Base-by-base conservation (phyloP, 2,888 invertebrate genomes). In the Crossocerus cetratus region DNA sequence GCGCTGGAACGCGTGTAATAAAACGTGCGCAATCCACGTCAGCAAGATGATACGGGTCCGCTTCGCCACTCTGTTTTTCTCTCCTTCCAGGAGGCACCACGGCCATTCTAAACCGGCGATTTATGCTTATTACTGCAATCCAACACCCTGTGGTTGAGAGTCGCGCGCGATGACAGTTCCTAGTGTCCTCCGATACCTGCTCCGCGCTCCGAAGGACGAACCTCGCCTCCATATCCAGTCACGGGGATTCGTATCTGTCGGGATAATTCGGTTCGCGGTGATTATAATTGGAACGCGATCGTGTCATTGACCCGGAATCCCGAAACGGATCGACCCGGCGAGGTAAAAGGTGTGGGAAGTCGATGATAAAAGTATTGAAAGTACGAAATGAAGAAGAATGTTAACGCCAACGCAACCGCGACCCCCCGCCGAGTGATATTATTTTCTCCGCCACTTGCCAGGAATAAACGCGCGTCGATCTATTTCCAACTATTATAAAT, bases 21-120 rank as follows among this genome's bases (percentile, higher is more conserved):
- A 74, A 73, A 74, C 56, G 73, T 60, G 59, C 53, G 66, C 67
- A 63, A 72, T 67, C 63, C 63, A 32, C 23, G 66, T 67, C 74
- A 45, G 18, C 56, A 42, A 45, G 18, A 45, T 18, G 65, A 65
- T 62, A 45, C 42, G 42, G 20, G 63, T 22, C 69, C 14, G 53
- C 43, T 14, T 14, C 18, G n/a, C 43, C 44, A 3, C 16, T 23
- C 57, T 42, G 53, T 58, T 20, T 59, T 21, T 66, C 57, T 20
- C 55, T 49, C 11, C 45, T n/a, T 42, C 58, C 8, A 63, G 54
- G 55, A 22, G 55, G 16, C 22, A n/a, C 11, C 14, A 32, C 32
- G 32, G 16, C 49, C 49, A 49, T 49, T 49, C 49, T 49, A 32
- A 32, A 32, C 32, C 32, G 32, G 32, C 32, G 32, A 32, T 32